These are phyloP conservation scores for Cyprinus carpio DNA, from an alignment of 2,113 vertebrate genomes.

Conservation along the genomic window DNA sequence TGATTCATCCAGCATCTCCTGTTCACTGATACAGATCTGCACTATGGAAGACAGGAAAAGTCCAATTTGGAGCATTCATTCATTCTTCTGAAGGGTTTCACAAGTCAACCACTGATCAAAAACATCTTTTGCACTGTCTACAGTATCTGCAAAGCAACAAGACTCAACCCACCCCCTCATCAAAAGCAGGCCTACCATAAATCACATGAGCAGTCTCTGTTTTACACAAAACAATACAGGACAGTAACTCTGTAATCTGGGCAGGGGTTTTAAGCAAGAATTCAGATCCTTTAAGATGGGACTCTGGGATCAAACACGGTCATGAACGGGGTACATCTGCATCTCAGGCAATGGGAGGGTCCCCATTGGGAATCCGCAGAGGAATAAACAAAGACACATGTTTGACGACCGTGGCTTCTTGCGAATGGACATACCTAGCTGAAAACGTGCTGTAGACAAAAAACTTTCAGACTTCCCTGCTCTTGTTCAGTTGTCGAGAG, in stretches of 20 bases:
- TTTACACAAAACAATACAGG: conserved; percentile 34
- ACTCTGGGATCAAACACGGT: conserved; percentile 30
- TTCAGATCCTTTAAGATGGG: conserved; percentile 27
- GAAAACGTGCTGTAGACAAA: conserved; percentile 21
- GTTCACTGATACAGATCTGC: conserved; percentile 1
- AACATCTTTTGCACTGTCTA: conserved; percentile 39
- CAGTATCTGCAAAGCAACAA: not conserved
- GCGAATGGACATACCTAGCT: not conserved
- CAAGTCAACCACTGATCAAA: conserved; percentile 35
- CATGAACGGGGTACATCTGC: conserved; percentile 46
- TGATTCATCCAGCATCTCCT: not conserved
- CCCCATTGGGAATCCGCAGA: conserved; percentile 17
- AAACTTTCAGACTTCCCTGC: conserved; percentile 25
- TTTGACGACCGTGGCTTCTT: not conserved
- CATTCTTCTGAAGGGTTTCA: conserved; percentile 3
- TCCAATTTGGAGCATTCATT: conserved; percentile 29
- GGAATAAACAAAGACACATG: conserved; percentile 39
- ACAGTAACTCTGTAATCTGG: conserved; percentile 37
- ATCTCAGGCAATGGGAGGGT: conserved; percentile 24
- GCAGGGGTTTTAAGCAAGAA: conserved; percentile 31
- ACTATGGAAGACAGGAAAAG: conserved; percentile 25
- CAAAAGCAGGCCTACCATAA: conserved; percentile 35
- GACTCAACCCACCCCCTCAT: conserved; percentile 1
- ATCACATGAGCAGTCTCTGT: conserved; percentile 7
- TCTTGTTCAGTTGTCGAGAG: conserved; percentile 5